These are phyloP conservation scores for Oncopodura yosiiana DNA, from an alignment of 1,140 invertebrate species.

Conservation along the genomic window DNA sequence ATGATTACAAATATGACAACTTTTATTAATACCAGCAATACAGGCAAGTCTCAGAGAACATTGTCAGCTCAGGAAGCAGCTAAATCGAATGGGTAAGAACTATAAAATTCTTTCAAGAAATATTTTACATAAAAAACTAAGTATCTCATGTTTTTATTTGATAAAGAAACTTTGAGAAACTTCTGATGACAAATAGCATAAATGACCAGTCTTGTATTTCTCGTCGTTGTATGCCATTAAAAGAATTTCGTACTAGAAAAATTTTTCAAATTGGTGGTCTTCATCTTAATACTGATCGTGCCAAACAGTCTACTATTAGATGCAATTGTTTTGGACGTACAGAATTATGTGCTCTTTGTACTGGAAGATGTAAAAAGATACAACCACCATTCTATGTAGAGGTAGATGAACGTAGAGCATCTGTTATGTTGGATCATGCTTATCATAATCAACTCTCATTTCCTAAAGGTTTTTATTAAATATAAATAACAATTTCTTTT, in stretches of 20 bases:
- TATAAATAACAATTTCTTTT: too few species aligned
- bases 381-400: not conserved
- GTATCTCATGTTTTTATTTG: too few species aligned
- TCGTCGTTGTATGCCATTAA: slow-evolving; percentile 7
- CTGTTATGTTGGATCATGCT: not conserved
- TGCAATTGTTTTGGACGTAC: slow-evolving; percentile 11
- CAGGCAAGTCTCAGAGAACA: too few species aligned
- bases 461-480: slow-evolving; percentile 3
- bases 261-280: slow-evolving; percentile 14
- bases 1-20: too few species aligned
- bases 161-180: too few species aligned
- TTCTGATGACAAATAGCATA: too few species aligned
- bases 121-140: too few species aligned
- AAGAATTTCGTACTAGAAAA: slow-evolving; percentile 8
- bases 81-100: too few species aligned
- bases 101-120: too few species aligned
- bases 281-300: not conserved
- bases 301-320: not conserved
- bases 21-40: too few species aligned
- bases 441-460: not conserved
- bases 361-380: slow-evolving; percentile 2
- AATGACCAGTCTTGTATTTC: not conserved
- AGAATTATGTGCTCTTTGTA: slow-evolving; percentile 8
- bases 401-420: not conserved
- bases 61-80: too few species aligned